Evolutionary conservation across 2,797 vertebrate genomes (phyloP).

Genomic region (Catamblyrhynchus diadema): DNA sequence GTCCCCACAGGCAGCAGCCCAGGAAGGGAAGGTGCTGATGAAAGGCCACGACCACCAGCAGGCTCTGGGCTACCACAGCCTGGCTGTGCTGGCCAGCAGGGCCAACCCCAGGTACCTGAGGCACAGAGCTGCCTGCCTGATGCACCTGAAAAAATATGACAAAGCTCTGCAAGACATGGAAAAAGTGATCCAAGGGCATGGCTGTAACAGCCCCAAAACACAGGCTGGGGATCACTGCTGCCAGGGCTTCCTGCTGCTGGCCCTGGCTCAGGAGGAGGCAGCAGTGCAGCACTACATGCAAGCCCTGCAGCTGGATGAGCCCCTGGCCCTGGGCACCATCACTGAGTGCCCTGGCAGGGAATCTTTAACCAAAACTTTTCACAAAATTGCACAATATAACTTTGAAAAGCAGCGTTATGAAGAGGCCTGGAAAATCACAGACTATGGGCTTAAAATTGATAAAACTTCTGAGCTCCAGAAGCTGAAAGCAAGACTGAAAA

Average conservation of each 20-base stretch:
- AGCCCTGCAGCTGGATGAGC: conserved; percentile 80
- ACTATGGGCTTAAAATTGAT: conserved; percentile 83
- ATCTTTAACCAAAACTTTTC: conserved; percentile 73
- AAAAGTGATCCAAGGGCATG: conserved; percentile 74
- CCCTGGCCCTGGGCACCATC: conserved; percentile 75
- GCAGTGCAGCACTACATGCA: conserved; percentile 81
- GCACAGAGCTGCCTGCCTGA: conserved; percentile 81
- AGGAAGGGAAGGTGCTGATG: conserved; percentile 78
- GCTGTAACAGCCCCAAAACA: conserved; percentile 42
- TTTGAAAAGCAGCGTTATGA: conserved; percentile 75
- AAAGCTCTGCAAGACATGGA: conserved; percentile 83
- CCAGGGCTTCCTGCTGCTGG: conserved; percentile 79
- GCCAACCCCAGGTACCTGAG: conserved; percentile 75
- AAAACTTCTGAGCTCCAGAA: conserved; percentile 79
- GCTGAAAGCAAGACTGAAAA: conserved; percentile 81
- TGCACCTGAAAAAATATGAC: conserved; percentile 74
- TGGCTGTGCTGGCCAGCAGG: conserved; percentile 79
- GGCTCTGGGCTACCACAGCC: conserved; percentile 81
- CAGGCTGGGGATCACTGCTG: conserved; percentile 82
- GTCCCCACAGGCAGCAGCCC: conserved; percentile 80
- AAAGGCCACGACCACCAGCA: conserved; percentile 64
- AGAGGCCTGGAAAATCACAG: conserved; percentile 82
- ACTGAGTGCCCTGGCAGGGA: conserved; percentile 69
- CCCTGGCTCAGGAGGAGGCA: conserved; percentile 71
- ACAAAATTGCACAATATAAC: conserved; percentile 71